These are phyloP conservation scores for Aricia artaxerxes DNA, from an alignment of 2,888 invertebrate species.

Conservation along the genomic window DNA sequence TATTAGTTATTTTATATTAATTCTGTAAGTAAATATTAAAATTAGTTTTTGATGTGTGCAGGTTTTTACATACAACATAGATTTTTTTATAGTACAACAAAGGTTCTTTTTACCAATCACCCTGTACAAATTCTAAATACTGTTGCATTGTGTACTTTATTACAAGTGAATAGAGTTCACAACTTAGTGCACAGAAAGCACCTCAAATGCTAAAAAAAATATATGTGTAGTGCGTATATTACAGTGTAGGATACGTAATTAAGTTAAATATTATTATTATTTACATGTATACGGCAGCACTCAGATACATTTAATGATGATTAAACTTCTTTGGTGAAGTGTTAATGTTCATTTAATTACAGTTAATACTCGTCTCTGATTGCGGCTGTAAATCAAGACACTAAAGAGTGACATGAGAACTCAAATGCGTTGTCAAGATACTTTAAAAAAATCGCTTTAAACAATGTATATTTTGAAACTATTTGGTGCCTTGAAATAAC, in stretches of 20 bases:
- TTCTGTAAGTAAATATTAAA: neutral
- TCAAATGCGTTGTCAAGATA: no score
- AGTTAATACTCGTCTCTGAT: no score
- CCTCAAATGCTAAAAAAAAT: neutral
- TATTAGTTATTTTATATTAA: neutral
- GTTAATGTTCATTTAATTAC: no score
- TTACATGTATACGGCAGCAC: no score
- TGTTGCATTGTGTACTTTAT: neutral
- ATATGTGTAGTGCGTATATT: neutral
- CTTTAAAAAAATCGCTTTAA: no score
- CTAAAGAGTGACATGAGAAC: no score
- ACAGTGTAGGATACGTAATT: neutral
- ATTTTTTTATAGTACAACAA: neutral
- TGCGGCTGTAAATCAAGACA: no score
- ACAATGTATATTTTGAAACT: no score
- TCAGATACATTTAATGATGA: no score
- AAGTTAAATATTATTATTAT: constrained; percentile 4
- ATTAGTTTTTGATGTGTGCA: neutral
- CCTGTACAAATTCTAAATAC: neutral
- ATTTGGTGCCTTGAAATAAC: no score
- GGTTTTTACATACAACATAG: neutral
- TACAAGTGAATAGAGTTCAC: neutral
- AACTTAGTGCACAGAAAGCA: neutral
- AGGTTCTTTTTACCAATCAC: neutral
- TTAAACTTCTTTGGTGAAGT: no score